A percentile compares a stretch with the other conserved stretches of the same genome.
Conservation (phyloP, 2,797 vertebrate genomes). For the Siniperca obscura region DNA sequence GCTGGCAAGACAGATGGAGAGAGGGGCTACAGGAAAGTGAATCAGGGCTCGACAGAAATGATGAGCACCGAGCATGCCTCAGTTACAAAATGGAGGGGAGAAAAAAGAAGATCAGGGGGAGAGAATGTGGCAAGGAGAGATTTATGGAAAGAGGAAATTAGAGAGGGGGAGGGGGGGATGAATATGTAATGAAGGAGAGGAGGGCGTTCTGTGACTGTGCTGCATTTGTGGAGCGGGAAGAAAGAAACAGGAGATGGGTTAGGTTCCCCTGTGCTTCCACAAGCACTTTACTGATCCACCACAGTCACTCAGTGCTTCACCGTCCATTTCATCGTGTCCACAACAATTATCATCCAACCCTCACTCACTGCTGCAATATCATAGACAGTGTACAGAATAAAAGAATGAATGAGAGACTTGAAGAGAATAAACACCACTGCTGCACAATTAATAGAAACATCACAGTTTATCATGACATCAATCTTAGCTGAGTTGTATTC, state of each 20-base stretch:
- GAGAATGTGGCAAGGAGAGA: slow-evolving; percentile 48
- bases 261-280: slow-evolving; percentile 63
- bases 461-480: slow-evolving; percentile 1
- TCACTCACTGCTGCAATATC: slow-evolving; percentile 43
- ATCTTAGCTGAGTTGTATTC: slow-evolving; percentile 10
- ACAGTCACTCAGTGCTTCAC: slow-evolving; percentile 61
- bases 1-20: slow-evolving; percentile 70
- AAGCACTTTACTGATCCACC: slow-evolving; percentile 77
- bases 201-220: slow-evolving; percentile 27
- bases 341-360: slow-evolving; percentile 67
- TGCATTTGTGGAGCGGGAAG: slow-evolving; percentile 36
- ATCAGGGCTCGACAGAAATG: slow-evolving; percentile 68
- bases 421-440: slow-evolving; percentile 16
- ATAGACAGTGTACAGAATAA: slow-evolving; percentile 1
- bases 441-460: slow-evolving; percentile 27
- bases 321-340: slow-evolving; percentile 64
- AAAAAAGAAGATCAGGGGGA: slow-evolving; percentile 16
- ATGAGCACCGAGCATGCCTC: slow-evolving; percentile 62
- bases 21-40: slow-evolving; percentile 64
- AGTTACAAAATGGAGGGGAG: slow-evolving; percentile 64
- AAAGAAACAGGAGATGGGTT: slow-evolving; percentile 64
- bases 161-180: slow-evolving; percentile 15
- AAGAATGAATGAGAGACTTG: slow-evolving; percentile 10
- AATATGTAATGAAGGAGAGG: slow-evolving; percentile 63
- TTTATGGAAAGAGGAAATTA: slow-evolving; percentile 74